phyloP scores from a whole-genome alignment of 2,888 invertebrate species.

The Lasioglossum pauxillum region DNA sequence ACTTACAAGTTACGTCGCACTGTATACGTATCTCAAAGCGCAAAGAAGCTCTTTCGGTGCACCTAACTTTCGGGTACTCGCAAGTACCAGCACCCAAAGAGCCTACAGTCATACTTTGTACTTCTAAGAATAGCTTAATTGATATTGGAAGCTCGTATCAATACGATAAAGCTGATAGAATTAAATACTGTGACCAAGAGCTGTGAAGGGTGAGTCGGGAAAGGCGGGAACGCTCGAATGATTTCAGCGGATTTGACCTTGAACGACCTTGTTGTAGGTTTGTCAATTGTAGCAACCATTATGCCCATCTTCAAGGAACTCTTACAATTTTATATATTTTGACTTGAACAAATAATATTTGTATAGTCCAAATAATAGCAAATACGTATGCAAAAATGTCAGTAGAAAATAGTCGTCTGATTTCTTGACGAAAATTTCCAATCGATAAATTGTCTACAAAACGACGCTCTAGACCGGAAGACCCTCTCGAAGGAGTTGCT shows the following conservation, averaged over 20 bases:
- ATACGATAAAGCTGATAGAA: constrained; percentile 34
- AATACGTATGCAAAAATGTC: neutral
- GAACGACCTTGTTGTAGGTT: neutral
- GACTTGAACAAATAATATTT: neutral
- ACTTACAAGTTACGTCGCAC: constrained; percentile 18
- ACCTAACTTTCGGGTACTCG: neutral
- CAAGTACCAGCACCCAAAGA: constrained; percentile 1
- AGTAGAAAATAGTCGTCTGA: neutral
- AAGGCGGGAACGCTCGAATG: neutral
- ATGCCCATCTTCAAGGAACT: neutral
- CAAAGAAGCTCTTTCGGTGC: constrained; percentile 11
- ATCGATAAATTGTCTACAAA: neutral
- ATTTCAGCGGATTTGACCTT: neutral
- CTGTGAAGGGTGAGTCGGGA: neutral
- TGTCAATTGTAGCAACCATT: neutral
- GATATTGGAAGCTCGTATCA: constrained; percentile 23
- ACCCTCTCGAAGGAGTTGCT: neutral
- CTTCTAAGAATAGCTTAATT: constrained; percentile 27
- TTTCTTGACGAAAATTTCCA: neutral
- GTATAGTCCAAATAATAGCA: neutral
- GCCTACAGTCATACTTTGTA: constrained; percentile 27
- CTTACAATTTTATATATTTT: neutral
- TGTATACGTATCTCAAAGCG: constrained; percentile 15
- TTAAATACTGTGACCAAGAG: constrained; percentile 24
- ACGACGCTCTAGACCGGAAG: neutral